A percentile compares a stretch with the other conserved stretches of the same genome.
Evolutionary conservation across 2,797 vertebrate species (phyloP).

Genomic region (Tachyglossus aculeatus): DNA sequence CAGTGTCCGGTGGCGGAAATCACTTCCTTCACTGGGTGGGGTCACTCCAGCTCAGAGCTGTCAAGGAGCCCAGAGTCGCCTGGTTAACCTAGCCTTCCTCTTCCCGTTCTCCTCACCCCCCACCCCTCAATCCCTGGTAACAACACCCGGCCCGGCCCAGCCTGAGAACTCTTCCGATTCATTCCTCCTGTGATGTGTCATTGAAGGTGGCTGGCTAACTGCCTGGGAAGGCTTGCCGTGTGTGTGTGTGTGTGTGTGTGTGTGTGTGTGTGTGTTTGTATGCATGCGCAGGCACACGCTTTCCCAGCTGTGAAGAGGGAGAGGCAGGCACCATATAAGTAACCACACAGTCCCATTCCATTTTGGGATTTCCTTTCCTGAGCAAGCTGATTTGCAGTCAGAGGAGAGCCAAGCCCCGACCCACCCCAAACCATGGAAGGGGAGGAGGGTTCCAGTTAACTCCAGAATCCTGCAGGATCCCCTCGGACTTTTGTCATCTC

Average conservation of each 20-base stretch:
- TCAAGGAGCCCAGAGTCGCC: neutral
- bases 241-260: neutral
- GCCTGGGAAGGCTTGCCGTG: neutral
- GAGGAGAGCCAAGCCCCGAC: no score
- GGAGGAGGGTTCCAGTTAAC: neutral
- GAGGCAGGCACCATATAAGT: neutral
- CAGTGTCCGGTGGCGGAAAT: neutral
- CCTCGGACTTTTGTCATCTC: no score
- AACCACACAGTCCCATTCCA: neutral
- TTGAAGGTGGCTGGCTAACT: neutral
- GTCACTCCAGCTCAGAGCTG: neutral
- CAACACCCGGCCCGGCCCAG: neutral
- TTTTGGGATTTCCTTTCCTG: neutral
- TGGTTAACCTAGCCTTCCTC: neutral
- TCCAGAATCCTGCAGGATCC: neutral
- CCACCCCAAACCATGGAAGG: no score
- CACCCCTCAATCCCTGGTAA: neutral
- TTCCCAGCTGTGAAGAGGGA: neutral
- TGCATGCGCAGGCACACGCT: neutral
- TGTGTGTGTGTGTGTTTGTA: neutral
- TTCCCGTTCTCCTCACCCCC: neutral
- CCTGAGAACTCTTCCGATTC: neutral
- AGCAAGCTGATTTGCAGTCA: neutral
- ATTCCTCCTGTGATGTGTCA: slow-evolving; percentile 7
- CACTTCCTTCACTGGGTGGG: neutral